Conservation (phyloP, 2,888 invertebrate genomes). For the Mythimna lalbum region DNA sequence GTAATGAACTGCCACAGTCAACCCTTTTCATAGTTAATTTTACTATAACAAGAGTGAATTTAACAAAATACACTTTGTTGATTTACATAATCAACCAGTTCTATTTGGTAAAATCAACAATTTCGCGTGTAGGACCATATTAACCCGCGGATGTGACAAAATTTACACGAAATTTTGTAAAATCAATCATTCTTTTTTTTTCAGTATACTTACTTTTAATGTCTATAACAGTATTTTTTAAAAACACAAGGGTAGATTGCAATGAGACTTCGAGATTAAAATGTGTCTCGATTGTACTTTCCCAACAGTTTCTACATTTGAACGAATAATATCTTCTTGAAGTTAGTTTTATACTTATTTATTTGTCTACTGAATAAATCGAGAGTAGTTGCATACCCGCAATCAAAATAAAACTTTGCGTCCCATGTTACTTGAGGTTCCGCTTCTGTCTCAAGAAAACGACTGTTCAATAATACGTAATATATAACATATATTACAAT, state of each 20-base stretch:
- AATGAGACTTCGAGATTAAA: constrained; percentile 33
- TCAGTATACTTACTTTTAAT: constrained; percentile 8
- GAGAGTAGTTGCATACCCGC: constrained; percentile 54
- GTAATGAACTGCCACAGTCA: too few species aligned
- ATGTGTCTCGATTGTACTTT: constrained; percentile 15
- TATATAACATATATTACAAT: too few species aligned
- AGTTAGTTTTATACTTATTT: constrained; percentile 53
- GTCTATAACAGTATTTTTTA: neutral
- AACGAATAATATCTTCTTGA: constrained; percentile 38
- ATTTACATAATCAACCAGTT: too few species aligned
- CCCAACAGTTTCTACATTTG: constrained; percentile 26
- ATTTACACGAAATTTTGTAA: too few species aligned
- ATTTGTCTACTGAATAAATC: constrained; percentile 59
- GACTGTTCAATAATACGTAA: too few species aligned
- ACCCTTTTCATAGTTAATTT: too few species aligned
- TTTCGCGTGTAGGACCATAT: too few species aligned
- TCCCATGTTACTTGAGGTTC: constrained; percentile 23
- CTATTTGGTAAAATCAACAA: too few species aligned
- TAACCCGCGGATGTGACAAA: too few species aligned
- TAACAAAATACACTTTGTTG: too few species aligned
- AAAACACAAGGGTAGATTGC: constrained; percentile 1
- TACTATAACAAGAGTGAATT: too few species aligned
- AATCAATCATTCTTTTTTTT: too few species aligned
- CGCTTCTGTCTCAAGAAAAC: constrained; percentile 1
- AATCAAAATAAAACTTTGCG: constrained; percentile 64